A percentile compares a stretch with the other conserved stretches of the same genome.
These are phyloP conservation scores for Cerastis rubricosa DNA, from an alignment of 2,888 invertebrate genomes.

Conservation along the genomic window DNA sequence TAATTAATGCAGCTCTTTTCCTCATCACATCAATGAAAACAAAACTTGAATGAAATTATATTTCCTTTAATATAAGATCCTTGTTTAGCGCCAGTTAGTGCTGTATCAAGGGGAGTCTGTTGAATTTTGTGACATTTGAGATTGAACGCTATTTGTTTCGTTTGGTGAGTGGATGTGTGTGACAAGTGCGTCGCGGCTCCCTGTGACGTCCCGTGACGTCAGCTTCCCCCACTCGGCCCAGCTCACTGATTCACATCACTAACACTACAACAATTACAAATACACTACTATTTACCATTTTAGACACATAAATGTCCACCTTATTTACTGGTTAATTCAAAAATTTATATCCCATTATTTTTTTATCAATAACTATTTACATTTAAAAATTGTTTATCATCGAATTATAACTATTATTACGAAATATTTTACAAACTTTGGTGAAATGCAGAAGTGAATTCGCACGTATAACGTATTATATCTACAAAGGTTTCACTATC, in stretches of 20 bases:
- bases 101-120: slow-evolving; percentile 51
- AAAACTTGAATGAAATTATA: slow-evolving; percentile 39
- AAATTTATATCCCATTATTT: slow-evolving; percentile 80
- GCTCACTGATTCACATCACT: slow-evolving; percentile 85
- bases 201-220: slow-evolving; percentile 69
- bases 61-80: slow-evolving; percentile 21
- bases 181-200: slow-evolving; percentile 87
- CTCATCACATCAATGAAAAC: slow-evolving; percentile 17
- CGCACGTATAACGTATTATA: slow-evolving; percentile 85
- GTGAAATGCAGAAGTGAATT: slow-evolving; percentile 88
- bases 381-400: slow-evolving; percentile 88
- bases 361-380: slow-evolving; percentile 89
- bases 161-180: slow-evolving; percentile 72
- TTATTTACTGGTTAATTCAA: slow-evolving; percentile 85
- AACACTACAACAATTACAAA: slow-evolving; percentile 90
- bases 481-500: slow-evolving; percentile 81
- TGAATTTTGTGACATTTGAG: slow-evolving; percentile 49
- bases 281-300: slow-evolving; percentile 90
- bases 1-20: slow-evolving; percentile 39
- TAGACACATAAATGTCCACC: slow-evolving; percentile 87
- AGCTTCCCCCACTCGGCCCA: slow-evolving; percentile 74
- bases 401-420: slow-evolving; percentile 88
- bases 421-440: slow-evolving; percentile 91
- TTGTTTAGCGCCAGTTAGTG: slow-evolving; percentile 57
- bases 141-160: slow-evolving; percentile 49